These are phyloP conservation scores for Pitangus sulphuratus DNA, from an alignment of 2,797 vertebrate species.

Conservation along the genomic window DNA sequence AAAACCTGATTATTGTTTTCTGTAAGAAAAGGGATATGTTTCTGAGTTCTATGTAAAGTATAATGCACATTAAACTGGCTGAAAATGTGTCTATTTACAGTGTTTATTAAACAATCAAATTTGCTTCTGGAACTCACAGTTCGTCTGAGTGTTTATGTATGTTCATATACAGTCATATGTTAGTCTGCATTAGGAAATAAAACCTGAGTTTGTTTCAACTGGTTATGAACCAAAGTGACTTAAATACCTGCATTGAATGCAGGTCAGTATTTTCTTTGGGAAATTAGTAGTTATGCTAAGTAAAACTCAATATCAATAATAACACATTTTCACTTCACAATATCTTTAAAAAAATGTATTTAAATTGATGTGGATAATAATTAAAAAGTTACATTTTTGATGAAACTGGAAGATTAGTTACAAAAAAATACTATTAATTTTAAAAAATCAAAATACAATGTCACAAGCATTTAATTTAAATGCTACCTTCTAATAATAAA, in stretches of 20 bases:
- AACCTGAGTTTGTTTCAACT: neutral
- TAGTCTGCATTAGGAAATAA: neutral
- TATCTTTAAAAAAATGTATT: neutral
- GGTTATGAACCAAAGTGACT: neutral
- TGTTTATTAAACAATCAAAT: neutral
- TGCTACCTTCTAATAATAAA: neutral
- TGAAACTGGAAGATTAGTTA: neutral
- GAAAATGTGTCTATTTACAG: neutral
- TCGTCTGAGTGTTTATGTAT: neutral
- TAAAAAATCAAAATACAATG: neutral
- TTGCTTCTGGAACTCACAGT: neutral
- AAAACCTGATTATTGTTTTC: neutral
- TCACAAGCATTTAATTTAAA: neutral
- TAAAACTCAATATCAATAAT: neutral
- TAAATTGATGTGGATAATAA: neutral
- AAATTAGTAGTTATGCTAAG: neutral
- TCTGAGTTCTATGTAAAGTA: neutral
- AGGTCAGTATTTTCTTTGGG: neutral
- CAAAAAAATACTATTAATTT: neutral
- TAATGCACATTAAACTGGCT: neutral
- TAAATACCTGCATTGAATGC: neutral
- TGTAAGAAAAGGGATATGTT: neutral
- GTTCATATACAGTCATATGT: neutral
- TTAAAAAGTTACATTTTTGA: neutral
- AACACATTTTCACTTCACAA: neutral